Evolutionary conservation across 2,888 invertebrate species (phyloP), one percentile per base, ranked within the genome.

Genomic region (Drosophila barbarae): DNA sequence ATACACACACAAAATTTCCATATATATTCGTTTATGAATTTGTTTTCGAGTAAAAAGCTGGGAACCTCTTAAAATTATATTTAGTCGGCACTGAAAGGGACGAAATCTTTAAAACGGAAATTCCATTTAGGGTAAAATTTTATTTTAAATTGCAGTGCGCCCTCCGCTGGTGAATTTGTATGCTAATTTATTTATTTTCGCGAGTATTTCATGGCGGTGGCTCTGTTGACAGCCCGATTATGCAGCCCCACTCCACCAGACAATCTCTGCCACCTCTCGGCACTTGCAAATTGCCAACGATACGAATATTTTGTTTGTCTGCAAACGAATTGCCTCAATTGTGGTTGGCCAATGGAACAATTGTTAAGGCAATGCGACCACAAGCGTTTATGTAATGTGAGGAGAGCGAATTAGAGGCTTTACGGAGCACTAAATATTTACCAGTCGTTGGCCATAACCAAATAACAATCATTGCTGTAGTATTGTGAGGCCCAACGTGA

Each of bases 1-100:
- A 63, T 69, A 56, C 61, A 61, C 64, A 61, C 41, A 32, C 41
- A 41, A 56, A 61, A 77, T 83, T 80, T 77, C 56, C 81, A 46
- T 64, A 49, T 55, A 60, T 60, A 52, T 65, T 52, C 64, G 53
- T 49, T 79, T 68, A 65, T 74, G 44, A 65, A 65, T 63, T 66
- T 72, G 54, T 57, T 61, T 53, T 61, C 41, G 32, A 35, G 15
- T 34, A 35, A 71, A 38, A 55, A 51, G 42, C 58, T 18, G 13
- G 44, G 51, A 13, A 21, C 3, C 41, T 15, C 30, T 1, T 13
- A 18, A 63, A 51, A 64, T 44, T 64, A 44, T 52, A 44, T 64
- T 64, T 64, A 21, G 52, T 34, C n/a, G 34, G 18, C 23, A 23
- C 32, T 38, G 32, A 50, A 38, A 26, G 4, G 18, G 13, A 41